These are phyloP conservation scores for Mohoua ochrocephala DNA, from an alignment of 2,113 vertebrate species.

Conservation along the genomic window DNA sequence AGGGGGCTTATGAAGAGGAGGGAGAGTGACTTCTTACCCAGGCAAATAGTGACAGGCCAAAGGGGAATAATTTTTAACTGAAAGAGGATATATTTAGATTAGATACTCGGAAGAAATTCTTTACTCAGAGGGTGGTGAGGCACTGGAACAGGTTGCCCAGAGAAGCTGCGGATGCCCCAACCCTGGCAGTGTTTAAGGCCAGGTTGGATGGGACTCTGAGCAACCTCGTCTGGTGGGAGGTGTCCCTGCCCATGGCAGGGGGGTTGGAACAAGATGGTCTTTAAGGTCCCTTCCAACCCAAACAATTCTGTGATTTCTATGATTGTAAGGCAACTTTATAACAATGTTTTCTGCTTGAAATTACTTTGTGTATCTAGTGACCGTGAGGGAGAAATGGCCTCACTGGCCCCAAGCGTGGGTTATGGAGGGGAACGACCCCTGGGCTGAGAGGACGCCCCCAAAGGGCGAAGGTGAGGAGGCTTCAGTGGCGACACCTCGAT, in stretches of 20 bases:
- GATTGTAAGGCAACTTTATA: neutral
- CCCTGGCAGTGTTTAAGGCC: neutral
- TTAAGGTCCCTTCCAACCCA: neutral
- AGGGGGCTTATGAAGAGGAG: neutral
- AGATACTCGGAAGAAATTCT: neutral
- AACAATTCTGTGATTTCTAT: neutral
- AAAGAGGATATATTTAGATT: neutral
- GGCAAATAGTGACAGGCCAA: neutral
- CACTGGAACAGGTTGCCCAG: neutral
- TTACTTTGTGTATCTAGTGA: neutral
- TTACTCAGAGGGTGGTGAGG: neutral
- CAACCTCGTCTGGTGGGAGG: rapidly evolving
- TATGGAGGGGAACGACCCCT: rapidly evolving
- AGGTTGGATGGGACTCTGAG: too few relatives aligned
- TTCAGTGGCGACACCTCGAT: neutral
- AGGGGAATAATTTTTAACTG: neutral
- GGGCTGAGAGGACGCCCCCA: neutral
- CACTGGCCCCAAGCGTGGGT: neutral
- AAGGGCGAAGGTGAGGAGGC: neutral
- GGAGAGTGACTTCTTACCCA: neutral
- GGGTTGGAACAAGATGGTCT: rapidly evolving
- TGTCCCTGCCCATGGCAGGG: neutral
- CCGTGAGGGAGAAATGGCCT: neutral
- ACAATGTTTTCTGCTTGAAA: neutral
- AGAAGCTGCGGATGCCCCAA: neutral